These are phyloP conservation scores for Ptychobarbus kaznakovi DNA, from an alignment of 2,797 vertebrate genomes.

Conservation along the genomic window DNA sequence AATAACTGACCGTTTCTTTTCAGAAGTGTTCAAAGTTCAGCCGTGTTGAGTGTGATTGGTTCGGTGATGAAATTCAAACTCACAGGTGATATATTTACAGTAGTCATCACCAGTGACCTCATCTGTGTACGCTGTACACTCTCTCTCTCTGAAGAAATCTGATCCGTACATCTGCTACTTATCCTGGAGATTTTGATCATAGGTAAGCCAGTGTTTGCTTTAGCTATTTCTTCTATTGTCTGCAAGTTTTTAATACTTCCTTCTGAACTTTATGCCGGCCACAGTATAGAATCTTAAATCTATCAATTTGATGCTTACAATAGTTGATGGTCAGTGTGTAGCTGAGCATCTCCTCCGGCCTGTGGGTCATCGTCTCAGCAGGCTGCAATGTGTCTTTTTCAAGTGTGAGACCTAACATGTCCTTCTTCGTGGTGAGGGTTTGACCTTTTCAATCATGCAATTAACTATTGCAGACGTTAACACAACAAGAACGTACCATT, in stretches of 20 bases:
- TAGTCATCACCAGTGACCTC: conserved; percentile 1
- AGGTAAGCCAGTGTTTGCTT: conserved; percentile 32
- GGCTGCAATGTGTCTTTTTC: too few relatives aligned
- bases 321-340: neutral
- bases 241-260: neutral
- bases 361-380: too few relatives aligned
- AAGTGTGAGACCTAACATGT: too few relatives aligned
- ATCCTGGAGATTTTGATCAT: conserved; percentile 17
- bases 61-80: neutral
- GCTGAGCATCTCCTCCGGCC: too few relatives aligned
- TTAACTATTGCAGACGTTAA: too few relatives aligned
- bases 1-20: conserved; percentile 19
- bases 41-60: conserved; percentile 52
- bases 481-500: too few relatives aligned
- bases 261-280: too few relatives aligned
- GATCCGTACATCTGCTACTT: neutral
- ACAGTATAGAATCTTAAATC: neutral
- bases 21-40: conserved; percentile 39
- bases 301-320: neutral
- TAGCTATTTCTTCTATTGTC: neutral
- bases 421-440: too few relatives aligned
- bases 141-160: conserved; percentile 2
- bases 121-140: neutral
- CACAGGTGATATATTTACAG: neutral
- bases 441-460: too few relatives aligned